Percentiles rank a stretch among this genome's conserved stretches.
Evolutionary conservation across 2,113 vertebrate genomes (phyloP).

Genomic region (Pampusana beccarii): DNA sequence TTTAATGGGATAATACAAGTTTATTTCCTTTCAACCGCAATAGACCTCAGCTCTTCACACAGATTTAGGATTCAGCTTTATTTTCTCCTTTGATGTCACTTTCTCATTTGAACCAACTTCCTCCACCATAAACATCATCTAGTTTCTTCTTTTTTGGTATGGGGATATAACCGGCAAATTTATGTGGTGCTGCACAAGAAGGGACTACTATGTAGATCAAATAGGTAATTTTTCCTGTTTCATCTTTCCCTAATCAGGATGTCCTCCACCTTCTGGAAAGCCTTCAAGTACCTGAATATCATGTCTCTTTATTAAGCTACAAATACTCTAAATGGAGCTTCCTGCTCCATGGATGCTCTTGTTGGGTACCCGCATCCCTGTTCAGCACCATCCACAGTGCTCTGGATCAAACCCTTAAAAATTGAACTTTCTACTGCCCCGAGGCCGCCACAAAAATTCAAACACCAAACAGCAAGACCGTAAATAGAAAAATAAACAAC

Average conservation of each 20-base stretch:
- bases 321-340: not conserved
- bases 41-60: not conserved
- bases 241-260: not conserved
- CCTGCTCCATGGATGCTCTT: rapidly evolving
- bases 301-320: not conserved
- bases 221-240: not conserved
- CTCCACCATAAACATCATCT: not conserved
- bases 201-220: not conserved
- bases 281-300: not conserved
- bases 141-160: not conserved
- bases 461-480: not conserved
- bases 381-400: no score
- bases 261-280: not conserved
- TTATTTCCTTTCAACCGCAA: not conserved
- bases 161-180: not conserved
- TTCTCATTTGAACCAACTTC: not conserved
- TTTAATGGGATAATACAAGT: not conserved
- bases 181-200: not conserved
- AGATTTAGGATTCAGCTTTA: not conserved
- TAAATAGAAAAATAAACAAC: not conserved
- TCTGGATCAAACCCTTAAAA: not conserved
- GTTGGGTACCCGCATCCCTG: not conserved
- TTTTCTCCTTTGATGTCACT: not conserved
- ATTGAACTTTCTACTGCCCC: not conserved
- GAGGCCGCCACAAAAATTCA: not conserved